A percentile compares a stretch with the other conserved stretches of the same genome.
Evolutionary conservation across 2,797 vertebrate species (phyloP).

Genomic region (Cyprinodon diabolis): DNA sequence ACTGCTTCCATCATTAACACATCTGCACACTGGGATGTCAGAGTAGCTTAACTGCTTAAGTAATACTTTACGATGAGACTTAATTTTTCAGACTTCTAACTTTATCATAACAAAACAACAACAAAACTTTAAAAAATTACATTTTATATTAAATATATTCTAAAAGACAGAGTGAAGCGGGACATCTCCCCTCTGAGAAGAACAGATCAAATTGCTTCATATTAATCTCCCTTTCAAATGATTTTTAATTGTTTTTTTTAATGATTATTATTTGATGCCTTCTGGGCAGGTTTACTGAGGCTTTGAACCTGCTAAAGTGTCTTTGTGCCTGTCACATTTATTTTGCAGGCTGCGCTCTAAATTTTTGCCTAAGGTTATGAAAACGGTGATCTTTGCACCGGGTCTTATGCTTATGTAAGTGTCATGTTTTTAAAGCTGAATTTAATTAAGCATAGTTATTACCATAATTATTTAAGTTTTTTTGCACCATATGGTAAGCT

Average conservation of each 20-base stretch:
- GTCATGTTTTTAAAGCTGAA: neutral
- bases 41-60: neutral
- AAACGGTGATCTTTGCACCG: neutral
- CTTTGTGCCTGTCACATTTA: neutral
- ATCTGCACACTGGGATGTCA: neutral
- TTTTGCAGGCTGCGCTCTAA: neutral
- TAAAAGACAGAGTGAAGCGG: neutral
- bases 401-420: neutral
- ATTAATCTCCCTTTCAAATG: neutral
- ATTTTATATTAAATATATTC: neutral
- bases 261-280: neutral
- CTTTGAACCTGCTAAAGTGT: conserved; percentile 1
- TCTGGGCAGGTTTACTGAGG: neutral
- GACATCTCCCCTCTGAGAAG: neutral
- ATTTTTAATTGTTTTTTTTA: neutral
- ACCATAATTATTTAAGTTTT: neutral
- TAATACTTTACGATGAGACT: too few species aligned
- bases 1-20: neutral
- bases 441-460: neutral
- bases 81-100: neutral
- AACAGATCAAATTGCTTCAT: neutral
- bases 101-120: neutral
- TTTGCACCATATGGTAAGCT: neutral
- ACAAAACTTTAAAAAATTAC: neutral
- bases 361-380: neutral